Percentiles rank a stretch among this genome's conserved stretches.
Conservation (phyloP, 2,113 vertebrate genomes). For the Piaya cayana region DNA sequence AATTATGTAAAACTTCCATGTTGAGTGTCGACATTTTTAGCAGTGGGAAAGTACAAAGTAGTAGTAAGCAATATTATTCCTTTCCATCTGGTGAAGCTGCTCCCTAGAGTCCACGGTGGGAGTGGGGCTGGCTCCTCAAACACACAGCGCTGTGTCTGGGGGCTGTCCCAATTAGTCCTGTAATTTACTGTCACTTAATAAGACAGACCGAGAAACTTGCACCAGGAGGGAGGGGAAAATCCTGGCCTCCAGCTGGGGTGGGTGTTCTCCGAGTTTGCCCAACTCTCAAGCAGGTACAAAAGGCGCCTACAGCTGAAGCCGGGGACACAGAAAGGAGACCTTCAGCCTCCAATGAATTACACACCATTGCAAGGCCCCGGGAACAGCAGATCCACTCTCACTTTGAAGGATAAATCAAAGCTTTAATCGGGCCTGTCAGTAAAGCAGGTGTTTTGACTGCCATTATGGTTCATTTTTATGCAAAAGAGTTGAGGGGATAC, state of each 20-base stretch:
- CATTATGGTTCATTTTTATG: conserved; percentile 82
- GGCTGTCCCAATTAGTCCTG: conserved; percentile 1
- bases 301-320: conserved; percentile 60
- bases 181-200: conserved; percentile 60
- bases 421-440: conserved; percentile 79
- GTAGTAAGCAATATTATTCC: not conserved
- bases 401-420: conserved; percentile 77
- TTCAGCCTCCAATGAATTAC: conserved; percentile 75
- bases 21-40: not conserved
- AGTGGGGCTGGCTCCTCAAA: not conserved
- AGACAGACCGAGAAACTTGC: not conserved
- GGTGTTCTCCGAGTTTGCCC: conserved; percentile 1
- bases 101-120: not conserved
- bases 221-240: not conserved
- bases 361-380: conserved; percentile 47
- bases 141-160: not conserved
- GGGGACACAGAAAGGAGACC: conserved; percentile 54
- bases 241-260: conserved; percentile 53
- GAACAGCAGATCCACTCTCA: conserved; percentile 56
- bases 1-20: not conserved
- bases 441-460: conserved; percentile 84
- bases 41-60: not conserved
- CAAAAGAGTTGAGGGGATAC: conserved; percentile 71
- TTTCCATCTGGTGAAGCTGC: not conserved
- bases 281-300: conserved; percentile 66